These are phyloP conservation scores for Amazona guildingii DNA, from an alignment of 2,113 vertebrate species.

Conservation along the genomic window DNA sequence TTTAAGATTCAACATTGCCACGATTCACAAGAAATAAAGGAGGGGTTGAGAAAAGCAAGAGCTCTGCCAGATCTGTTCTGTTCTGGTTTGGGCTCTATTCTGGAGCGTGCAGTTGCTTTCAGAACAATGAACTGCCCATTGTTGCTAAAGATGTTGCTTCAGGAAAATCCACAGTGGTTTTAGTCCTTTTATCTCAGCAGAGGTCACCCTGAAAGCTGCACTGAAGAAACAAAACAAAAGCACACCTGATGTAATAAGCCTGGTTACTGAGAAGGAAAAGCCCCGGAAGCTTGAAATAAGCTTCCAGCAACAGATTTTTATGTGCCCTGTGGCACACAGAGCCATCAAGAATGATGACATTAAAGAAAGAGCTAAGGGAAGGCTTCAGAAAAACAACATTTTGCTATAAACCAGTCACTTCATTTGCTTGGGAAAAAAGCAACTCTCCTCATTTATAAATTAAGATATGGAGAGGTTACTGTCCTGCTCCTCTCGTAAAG, in stretches of 20 bases:
- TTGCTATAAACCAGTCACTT: not conserved
- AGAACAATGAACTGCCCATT: not conserved
- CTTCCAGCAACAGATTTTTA: not conserved
- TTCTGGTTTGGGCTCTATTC: not conserved
- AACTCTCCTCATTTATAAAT: not conserved
- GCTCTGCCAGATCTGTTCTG: not conserved
- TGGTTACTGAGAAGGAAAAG: not conserved
- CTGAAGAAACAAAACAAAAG: conserved; percentile 17
- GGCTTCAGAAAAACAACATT: not conserved
- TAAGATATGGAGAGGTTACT: not conserved
- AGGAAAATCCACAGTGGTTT: conserved; percentile 5
- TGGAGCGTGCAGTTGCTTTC: not conserved
- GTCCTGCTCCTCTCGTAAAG: not conserved
- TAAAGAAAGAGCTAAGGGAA: not conserved
- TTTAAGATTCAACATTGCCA: not conserved
- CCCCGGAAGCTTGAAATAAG: not conserved
- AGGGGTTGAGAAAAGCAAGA: not conserved
- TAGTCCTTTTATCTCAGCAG: conserved; percentile 29
- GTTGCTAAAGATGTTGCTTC: not conserved
- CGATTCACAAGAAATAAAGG: not conserved
- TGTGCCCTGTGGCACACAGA: not conserved
- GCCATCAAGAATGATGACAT: not conserved
- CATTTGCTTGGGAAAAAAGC: not conserved
- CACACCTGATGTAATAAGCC: not conserved
- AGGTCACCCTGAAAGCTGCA: conserved; percentile 37